Conservation (phyloP, 1,140 invertebrate genomes). For the Solen grandis region DNA sequence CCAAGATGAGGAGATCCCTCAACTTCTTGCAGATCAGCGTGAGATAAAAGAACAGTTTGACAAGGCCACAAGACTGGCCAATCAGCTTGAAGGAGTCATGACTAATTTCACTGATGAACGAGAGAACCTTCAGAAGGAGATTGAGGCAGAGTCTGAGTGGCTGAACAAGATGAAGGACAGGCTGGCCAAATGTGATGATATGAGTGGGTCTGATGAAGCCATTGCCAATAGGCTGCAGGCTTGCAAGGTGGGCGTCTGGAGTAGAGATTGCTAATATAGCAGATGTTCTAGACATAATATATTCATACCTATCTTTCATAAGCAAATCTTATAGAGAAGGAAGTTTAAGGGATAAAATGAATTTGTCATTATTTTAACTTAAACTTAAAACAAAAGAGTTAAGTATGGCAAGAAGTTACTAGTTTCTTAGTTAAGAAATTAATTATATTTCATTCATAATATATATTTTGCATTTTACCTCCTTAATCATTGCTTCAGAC, state of each 20-base stretch:
- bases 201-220: constrained; percentile 92
- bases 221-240: constrained; percentile 87
- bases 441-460: not conserved
- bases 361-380: constrained; percentile 3
- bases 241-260: constrained; percentile 71
- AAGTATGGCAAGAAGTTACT: too few species aligned
- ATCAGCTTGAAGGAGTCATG: constrained; percentile 89
- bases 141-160: constrained; percentile 76
- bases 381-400: too few species aligned
- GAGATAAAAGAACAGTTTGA: constrained; percentile 90
- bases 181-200: constrained; percentile 94
- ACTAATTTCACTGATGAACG: constrained; percentile 81
- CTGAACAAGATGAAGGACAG: constrained; percentile 84
- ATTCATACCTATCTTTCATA: too few species aligned
- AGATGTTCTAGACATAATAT: too few species aligned
- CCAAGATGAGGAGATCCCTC: constrained; percentile 86
- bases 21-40: constrained; percentile 86
- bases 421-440: not conserved
- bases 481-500: too few species aligned
- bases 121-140: constrained; percentile 68
- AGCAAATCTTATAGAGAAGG: too few species aligned
- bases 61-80: constrained; percentile 87
- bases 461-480: not conserved
- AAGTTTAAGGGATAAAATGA: not conserved
- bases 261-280: too few species aligned